These are phyloP conservation scores for Laothoe populi DNA, from an alignment of 2,888 invertebrate species.

Conservation along the genomic window DNA sequence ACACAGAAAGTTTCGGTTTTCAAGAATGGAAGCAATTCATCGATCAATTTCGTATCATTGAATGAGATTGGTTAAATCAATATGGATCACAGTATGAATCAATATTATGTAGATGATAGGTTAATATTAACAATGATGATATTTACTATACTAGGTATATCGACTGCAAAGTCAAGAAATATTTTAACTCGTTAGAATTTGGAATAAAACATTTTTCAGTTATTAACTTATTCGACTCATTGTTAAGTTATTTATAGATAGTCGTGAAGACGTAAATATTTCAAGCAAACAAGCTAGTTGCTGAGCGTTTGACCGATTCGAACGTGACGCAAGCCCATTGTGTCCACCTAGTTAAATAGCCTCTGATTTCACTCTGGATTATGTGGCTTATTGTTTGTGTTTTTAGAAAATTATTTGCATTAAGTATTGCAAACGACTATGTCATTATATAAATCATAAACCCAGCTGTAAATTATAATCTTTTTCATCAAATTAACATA, in stretches of 20 bases:
- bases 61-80: too few species aligned
- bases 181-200: background rate
- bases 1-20: background rate
- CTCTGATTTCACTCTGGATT: constrained; percentile 65
- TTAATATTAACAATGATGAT: too few species aligned
- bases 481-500: background rate
- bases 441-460: background rate
- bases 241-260: constrained; percentile 20
- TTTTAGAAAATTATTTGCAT: constrained; percentile 20
- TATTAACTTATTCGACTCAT: constrained; percentile 21
- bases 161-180: background rate
- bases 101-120: too few species aligned
- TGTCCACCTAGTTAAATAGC: constrained; percentile 61
- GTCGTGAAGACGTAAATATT: constrained; percentile 35
- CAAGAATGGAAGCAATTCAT: background rate
- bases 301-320: constrained; percentile 43
- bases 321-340: constrained; percentile 73
- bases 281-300: constrained; percentile 50
- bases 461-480: background rate
- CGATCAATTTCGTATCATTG: background rate
- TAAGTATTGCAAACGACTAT: background rate
- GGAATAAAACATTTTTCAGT: background rate
- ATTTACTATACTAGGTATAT: background rate
- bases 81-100: too few species aligned
- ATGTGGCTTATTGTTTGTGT: constrained; percentile 52